Evolutionary conservation across 2,797 vertebrate genomes (phyloP).

Genomic region (Squalus acanthias): DNA sequence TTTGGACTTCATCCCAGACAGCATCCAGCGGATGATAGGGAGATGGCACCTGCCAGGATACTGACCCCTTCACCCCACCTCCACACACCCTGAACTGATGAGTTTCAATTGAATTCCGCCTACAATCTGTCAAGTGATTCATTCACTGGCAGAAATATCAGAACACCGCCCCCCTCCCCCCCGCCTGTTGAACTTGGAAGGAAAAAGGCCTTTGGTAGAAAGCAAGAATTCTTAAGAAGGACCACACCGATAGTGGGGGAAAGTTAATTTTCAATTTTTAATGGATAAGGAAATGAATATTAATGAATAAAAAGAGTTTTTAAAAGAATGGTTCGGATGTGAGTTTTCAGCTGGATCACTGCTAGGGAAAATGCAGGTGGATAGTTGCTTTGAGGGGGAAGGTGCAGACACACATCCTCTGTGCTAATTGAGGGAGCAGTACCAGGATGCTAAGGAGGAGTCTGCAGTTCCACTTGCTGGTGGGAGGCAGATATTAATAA

Average conservation of each 20-base stretch:
- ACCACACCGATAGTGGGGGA: neutral
- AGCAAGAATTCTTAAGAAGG: neutral
- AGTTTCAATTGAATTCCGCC: neutral
- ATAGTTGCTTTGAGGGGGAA: neutral
- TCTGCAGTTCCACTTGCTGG: neutral
- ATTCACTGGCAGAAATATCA: neutral
- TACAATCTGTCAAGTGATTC: neutral
- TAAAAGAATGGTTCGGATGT: neutral
- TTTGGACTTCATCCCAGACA: neutral
- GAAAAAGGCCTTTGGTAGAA: neutral
- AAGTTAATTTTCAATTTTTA: neutral
- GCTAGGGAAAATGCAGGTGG: neutral
- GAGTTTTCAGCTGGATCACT: neutral
- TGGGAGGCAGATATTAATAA: neutral
- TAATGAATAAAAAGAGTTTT: neutral
- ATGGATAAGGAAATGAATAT: neutral
- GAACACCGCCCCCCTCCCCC: neutral
- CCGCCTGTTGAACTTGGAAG: too few species aligned
- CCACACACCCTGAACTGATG: neutral
- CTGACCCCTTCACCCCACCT: too few species aligned
- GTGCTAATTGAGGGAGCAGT: neutral
- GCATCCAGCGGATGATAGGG: neutral
- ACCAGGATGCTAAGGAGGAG: too few species aligned
- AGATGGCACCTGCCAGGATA: neutral
- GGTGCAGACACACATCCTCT: neutral